phyloP scores from a whole-genome alignment of 2,113 vertebrate species.

The Psettodes erumei region DNA sequence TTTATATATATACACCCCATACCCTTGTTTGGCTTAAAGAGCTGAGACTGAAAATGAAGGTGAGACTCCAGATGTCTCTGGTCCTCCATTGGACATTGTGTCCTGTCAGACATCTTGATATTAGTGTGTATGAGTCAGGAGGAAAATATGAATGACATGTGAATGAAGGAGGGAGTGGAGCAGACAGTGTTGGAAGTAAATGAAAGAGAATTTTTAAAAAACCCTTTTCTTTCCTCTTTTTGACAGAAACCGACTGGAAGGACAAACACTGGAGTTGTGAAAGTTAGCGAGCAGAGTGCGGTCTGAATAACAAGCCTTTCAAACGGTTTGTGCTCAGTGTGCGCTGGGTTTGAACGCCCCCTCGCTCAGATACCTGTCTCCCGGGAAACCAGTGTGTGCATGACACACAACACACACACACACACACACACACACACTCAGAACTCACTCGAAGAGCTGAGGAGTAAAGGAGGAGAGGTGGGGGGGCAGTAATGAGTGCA shows the following conservation, averaged over 20 bases:
- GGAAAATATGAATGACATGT: not conserved
- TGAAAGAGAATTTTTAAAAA: not conserved
- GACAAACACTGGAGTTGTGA: slow-evolving; percentile 43
- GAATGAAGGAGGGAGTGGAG: not conserved
- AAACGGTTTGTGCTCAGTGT: slow-evolving; percentile 62
- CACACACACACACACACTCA: slow-evolving; percentile 28
- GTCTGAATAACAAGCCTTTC: slow-evolving; percentile 66
- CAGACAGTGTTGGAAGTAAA: slow-evolving; percentile 3
- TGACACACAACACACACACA: not conserved
- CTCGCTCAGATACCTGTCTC: slow-evolving; percentile 75
- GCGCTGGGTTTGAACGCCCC: slow-evolving; percentile 68
- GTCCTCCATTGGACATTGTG: too few species aligned
- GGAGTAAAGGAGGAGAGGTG: slow-evolving; percentile 12
- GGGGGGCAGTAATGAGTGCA: slow-evolving; percentile 36
- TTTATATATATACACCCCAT: too few species aligned
- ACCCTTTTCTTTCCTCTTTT: not conserved
- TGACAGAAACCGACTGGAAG: slow-evolving; percentile 51
- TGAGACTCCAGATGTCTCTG: not conserved
- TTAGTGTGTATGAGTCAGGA: not conserved
- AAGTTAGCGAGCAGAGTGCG: slow-evolving; percentile 45
- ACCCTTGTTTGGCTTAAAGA: too few species aligned
- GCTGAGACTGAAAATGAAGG: not conserved
- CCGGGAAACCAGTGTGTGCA: slow-evolving; percentile 68
- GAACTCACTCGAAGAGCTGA: slow-evolving; percentile 32
- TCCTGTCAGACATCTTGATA: not conserved